phyloP scores from a whole-genome alignment of 2,113 vertebrate genomes.

The Charina bottae region DNA sequence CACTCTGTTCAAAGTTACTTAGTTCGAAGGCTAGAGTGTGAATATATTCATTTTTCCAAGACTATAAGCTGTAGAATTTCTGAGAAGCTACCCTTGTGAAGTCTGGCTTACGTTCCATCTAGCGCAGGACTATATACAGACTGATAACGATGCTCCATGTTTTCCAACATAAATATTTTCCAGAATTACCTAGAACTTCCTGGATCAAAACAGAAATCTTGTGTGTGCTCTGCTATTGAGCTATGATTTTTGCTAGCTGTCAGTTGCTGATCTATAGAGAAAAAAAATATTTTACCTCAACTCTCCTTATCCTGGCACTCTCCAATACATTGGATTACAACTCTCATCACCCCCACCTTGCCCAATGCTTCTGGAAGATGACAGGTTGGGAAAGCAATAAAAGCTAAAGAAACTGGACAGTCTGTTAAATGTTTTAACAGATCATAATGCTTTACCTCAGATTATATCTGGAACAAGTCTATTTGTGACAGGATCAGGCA shows the following conservation, averaged over 20 bases:
- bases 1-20: neutral
- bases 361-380: no score
- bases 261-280: no score
- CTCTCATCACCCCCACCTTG: no score
- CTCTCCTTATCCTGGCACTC: no score
- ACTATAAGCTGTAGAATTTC: neutral
- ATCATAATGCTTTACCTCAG: neutral
- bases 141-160: no score
- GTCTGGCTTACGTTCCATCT: neutral
- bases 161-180: neutral
- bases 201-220: neutral
- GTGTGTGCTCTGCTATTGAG: neutral
- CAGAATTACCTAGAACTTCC: neutral
- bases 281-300: neutral
- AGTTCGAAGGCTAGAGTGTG: neutral
- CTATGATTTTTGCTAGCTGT: no score
- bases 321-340: no score
- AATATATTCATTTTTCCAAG: constrained; percentile 1
- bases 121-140: neutral
- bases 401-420: neutral
- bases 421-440: neutral
- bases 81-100: neutral
- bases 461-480: neutral
- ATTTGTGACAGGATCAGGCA: neutral
- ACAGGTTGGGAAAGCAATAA: neutral